These are phyloP conservation scores for Epinotia bilunana DNA, from an alignment of 2,888 invertebrate species.

Conservation along the genomic window DNA sequence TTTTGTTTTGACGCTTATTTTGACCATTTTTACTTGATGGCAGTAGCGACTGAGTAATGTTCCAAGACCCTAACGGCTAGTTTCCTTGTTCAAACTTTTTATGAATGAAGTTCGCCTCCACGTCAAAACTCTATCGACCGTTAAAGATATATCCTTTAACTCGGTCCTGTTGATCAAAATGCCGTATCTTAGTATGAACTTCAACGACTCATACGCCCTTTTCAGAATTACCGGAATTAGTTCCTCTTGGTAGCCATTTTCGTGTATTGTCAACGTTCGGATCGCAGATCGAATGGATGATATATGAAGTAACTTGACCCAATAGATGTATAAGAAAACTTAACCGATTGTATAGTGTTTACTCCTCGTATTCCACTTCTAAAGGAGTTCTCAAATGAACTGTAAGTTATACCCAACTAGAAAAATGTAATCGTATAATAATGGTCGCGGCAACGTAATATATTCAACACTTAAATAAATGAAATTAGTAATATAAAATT, in stretches of 20 bases:
- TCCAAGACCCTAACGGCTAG: conserved; percentile 49
- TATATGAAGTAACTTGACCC: conserved; percentile 28
- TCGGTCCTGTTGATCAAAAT: conserved; percentile 46
- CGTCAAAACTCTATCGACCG: conserved; percentile 72
- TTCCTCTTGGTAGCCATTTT: conserved; percentile 15
- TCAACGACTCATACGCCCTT: background rate
- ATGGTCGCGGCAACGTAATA: no score
- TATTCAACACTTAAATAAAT: no score
- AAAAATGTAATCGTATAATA: no score
- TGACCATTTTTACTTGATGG: background rate
- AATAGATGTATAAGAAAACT: conserved; percentile 10
- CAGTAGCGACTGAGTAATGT: conserved; percentile 9
- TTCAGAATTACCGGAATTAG: background rate
- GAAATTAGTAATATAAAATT: no score
- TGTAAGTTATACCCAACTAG: no score
- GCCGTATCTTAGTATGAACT: background rate
- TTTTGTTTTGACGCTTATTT: no score
- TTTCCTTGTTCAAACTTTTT: conserved; percentile 49
- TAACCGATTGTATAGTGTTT: conserved; percentile 2
- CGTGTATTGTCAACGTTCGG: conserved; percentile 20
- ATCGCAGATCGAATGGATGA: conserved; percentile 4
- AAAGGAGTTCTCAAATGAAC: no score
- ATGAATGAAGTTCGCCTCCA: conserved; percentile 57
- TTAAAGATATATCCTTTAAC: conserved; percentile 69
- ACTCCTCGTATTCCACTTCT: background rate